Percentiles rank a stretch among this genome's conserved stretches.
phyloP scores from a whole-genome alignment of 1,140 invertebrate genomes.

The Proales similis region DNA sequence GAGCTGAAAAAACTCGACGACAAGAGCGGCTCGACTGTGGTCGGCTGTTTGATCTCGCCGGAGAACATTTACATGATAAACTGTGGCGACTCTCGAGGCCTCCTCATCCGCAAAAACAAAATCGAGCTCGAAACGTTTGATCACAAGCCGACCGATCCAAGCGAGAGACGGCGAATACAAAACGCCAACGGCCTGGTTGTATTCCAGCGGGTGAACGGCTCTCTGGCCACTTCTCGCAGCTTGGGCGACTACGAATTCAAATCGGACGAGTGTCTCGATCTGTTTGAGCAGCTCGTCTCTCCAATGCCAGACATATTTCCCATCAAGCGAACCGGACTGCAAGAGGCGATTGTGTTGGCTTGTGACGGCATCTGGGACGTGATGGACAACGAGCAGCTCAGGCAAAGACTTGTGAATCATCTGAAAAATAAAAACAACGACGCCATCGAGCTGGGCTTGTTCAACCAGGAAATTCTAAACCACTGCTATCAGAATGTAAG shows the following conservation, averaged over 20 bases:
- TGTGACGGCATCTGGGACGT: conserved; percentile 99
- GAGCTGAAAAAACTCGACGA: conserved; percentile 78
- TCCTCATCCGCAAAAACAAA: conserved; percentile 66
- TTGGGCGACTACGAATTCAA: conserved; percentile 96
- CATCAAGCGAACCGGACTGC: conserved; percentile 73
- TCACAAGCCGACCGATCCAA: conserved; percentile 84
- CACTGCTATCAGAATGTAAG: too few species aligned
- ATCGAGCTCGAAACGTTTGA: conserved; percentile 85
- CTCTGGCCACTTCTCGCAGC: conserved; percentile 86
- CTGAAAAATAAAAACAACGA: too few species aligned
- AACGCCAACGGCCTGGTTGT: conserved; percentile 89
- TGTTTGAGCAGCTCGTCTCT: conserved; percentile 93
- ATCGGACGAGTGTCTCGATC: conserved; percentile 69
- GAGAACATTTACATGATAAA: conserved; percentile 64
- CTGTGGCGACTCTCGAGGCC: conserved; percentile 88
- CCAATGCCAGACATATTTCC: conserved; percentile 84
- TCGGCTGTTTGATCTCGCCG: conserved; percentile 85
- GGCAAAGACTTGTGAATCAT: conserved; percentile 71
- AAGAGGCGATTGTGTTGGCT: conserved; percentile 90
- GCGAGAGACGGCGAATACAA: conserved; percentile 70
- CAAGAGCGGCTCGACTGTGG: conserved; percentile 91
- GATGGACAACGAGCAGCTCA: conserved; percentile 83
- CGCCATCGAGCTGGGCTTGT: too few species aligned
- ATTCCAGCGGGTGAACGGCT: conserved; percentile 88
- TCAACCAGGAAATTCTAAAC: too few species aligned